These are phyloP conservation scores for Scolopax bukidnonensis DNA, from an alignment of 2,797 vertebrate genomes.

Conservation along the genomic window DNA sequence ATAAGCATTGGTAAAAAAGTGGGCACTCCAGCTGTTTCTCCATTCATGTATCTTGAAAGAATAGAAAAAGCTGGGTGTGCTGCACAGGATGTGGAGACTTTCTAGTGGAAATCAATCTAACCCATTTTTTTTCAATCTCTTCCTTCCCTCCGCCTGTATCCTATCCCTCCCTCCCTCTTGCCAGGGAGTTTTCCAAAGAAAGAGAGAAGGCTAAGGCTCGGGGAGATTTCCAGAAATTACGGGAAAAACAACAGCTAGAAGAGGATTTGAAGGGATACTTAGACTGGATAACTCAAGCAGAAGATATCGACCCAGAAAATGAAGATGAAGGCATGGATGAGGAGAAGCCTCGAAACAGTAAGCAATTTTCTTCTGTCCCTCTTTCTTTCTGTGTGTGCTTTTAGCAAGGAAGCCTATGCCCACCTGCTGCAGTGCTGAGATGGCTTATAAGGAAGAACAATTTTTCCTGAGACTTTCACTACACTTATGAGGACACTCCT, in stretches of 20 bases:
- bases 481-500: neutral
- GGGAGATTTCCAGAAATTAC: slow-evolving; percentile 96
- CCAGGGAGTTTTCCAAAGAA: slow-evolving; percentile 98
- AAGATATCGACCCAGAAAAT: slow-evolving; percentile 98
- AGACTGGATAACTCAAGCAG: slow-evolving; percentile 99
- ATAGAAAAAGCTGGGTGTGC: slow-evolving; percentile 2
- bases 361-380: slow-evolving; percentile 71
- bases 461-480: neutral
- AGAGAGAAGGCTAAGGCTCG: slow-evolving; percentile 98
- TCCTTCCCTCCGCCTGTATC: neutral
- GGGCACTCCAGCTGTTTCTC: neutral
- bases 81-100: neutral
- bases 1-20: neutral
- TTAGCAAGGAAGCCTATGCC: neutral
- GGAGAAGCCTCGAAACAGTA: slow-evolving; percentile 96
- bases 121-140: slow-evolving; percentile 41
- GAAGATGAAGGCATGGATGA: slow-evolving; percentile 97
- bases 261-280: slow-evolving; percentile 97
- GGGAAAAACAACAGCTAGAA: slow-evolving; percentile 97
- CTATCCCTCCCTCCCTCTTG: slow-evolving; percentile 41
- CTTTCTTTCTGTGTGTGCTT: neutral
- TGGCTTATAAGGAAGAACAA: neutral
- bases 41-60: neutral
- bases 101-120: slow-evolving; percentile 37
- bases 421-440: neutral